Evolutionary conservation across 2,888 invertebrate genomes (phyloP).

Genomic region (Lasioglossum malachurum): DNA sequence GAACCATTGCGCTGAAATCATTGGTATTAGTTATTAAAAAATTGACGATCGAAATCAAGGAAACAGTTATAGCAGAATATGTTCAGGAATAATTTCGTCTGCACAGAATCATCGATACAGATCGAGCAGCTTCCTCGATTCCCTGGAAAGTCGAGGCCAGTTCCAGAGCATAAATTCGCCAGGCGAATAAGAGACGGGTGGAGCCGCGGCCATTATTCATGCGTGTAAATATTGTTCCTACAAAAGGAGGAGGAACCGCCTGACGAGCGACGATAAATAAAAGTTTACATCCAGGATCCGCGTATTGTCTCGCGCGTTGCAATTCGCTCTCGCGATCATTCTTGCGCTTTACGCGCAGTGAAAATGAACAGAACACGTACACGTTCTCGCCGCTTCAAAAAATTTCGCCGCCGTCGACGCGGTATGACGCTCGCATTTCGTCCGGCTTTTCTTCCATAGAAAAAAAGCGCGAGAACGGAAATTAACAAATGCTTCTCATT

Average conservation of each 20-base stretch:
- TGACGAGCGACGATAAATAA: constrained; percentile 38
- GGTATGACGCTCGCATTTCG: background rate
- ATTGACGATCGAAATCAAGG: too few relatives aligned
- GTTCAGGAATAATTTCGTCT: too few relatives aligned
- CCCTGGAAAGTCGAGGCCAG: background rate
- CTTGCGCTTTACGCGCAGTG: constrained; percentile 3
- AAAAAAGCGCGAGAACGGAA: background rate
- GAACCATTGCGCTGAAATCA: too few relatives aligned
- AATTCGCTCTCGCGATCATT: constrained; percentile 16
- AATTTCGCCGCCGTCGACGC: background rate
- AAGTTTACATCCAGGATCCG: constrained; percentile 30
- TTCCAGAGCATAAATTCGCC: constrained; percentile 29
- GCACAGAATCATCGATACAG: background rate
- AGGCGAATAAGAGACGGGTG: constrained; percentile 15
- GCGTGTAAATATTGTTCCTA: constrained; percentile 49
- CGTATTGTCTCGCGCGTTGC: constrained; percentile 33
- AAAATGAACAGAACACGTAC: background rate
- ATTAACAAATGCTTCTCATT: background rate
- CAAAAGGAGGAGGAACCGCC: background rate
- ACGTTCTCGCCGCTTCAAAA: background rate
- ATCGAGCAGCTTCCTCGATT: background rate
- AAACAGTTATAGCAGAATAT: too few relatives aligned
- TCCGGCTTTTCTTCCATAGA: background rate
- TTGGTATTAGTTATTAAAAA: too few relatives aligned
- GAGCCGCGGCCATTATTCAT: constrained; percentile 35